Conservation (phyloP, 2,113 vertebrate species). For the Brachyhypopomus gauderio region DNA sequence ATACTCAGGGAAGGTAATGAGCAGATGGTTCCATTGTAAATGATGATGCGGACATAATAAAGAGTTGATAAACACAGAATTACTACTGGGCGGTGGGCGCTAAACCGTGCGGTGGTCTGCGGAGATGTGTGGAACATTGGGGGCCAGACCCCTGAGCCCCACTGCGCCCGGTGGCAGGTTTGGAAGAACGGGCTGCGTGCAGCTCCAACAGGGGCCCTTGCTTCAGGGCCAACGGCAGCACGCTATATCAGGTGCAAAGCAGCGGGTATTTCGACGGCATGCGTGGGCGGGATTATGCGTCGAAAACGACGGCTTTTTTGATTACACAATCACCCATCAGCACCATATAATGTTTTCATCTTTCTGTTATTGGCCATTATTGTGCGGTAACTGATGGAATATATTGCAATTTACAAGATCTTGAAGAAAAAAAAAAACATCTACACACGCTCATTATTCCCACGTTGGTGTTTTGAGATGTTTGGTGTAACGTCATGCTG, state of each 20-base stretch:
- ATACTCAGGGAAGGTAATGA: slow-evolving; percentile 78
- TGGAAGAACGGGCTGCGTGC: slow-evolving; percentile 24
- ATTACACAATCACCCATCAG: background rate
- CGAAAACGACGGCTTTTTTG: background rate
- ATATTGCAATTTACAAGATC: background rate
- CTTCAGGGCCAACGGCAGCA: slow-evolving; percentile 8
- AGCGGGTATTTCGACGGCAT: background rate
- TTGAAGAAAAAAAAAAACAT: slow-evolving; percentile 28
- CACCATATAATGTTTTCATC: background rate
- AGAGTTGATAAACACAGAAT: slow-evolving; percentile 84
- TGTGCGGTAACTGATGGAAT: background rate
- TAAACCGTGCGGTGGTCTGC: slow-evolving; percentile 51
- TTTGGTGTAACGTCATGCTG: slow-evolving; percentile 34
- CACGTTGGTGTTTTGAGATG: background rate
- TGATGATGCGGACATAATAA: slow-evolving; percentile 80
- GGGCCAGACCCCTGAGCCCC: slow-evolving; percentile 43
- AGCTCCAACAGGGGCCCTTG: background rate
- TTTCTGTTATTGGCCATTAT: background rate
- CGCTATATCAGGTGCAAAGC: background rate
- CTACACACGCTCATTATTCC: slow-evolving; percentile 1
- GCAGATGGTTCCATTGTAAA: slow-evolving; percentile 83
- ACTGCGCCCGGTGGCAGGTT: slow-evolving; percentile 40
- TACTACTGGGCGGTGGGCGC: slow-evolving; percentile 74
- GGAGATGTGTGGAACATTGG: slow-evolving; percentile 44
- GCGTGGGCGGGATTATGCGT: slow-evolving; percentile 4